These are phyloP conservation scores for Saccostrea echinata DNA, from an alignment of 1,140 invertebrate genomes.

Conservation along the genomic window DNA sequence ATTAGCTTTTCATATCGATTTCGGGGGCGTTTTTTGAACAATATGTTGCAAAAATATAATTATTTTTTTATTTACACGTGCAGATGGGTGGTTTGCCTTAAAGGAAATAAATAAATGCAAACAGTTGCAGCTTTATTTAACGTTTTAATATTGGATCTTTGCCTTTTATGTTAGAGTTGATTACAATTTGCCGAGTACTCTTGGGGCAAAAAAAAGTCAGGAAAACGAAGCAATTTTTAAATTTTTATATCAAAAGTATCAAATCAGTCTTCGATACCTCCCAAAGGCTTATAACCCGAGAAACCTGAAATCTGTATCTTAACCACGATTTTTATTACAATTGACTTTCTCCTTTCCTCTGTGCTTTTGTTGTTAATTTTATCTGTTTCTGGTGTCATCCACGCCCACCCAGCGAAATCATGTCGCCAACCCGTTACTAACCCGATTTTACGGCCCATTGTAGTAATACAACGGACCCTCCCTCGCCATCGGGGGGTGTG, in stretches of 20 bases:
- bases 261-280: background rate
- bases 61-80: background rate
- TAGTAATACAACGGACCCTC: background rate
- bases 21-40: background rate
- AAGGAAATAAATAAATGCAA: background rate
- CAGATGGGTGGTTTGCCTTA: background rate
- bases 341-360: background rate
- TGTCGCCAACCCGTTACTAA: background rate
- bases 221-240: background rate
- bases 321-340: background rate
- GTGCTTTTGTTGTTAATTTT: conserved; percentile 20
- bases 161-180: background rate
- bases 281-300: background rate
- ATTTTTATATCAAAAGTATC: background rate
- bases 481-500: background rate
- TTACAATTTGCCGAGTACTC: background rate
- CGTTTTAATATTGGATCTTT: background rate
- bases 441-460: background rate
- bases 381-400: background rate
- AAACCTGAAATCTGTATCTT: background rate
- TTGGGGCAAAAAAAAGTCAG: background rate
- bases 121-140: background rate
- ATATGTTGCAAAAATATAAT: conserved; percentile 11
- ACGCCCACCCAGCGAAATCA: conserved; percentile 7
- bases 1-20: background rate